These are phyloP conservation scores for Epiblema foenella DNA, from an alignment of 2,888 invertebrate genomes.

Conservation along the genomic window DNA sequence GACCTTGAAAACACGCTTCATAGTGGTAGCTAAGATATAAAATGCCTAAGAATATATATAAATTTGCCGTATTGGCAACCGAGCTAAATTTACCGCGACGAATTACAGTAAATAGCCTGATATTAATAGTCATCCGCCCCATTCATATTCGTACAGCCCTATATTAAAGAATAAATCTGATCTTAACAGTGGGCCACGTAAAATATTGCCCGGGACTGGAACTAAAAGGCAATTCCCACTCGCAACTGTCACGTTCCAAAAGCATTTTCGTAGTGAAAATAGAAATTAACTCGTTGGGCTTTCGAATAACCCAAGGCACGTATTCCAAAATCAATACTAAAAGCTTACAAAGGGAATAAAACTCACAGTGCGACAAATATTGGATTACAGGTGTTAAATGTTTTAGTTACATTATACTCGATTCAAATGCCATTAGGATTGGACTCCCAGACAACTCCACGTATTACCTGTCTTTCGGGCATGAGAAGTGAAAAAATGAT, in stretches of 20 bases:
- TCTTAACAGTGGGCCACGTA: conserved; percentile 36
- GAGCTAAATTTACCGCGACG: neutral
- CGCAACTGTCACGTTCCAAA: conserved; percentile 57
- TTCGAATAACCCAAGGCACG: conserved; percentile 57
- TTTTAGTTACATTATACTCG: neutral
- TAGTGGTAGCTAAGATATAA: too few species aligned
- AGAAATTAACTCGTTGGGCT: conserved; percentile 58
- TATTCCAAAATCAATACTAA: conserved; percentile 59
- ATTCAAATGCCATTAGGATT: too few species aligned
- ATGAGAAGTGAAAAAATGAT: too few species aligned
- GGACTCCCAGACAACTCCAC: too few species aligned
- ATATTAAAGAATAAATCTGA: conserved; percentile 32
- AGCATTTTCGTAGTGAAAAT: conserved; percentile 55
- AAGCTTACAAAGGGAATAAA: conserved; percentile 39
- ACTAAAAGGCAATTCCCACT: conserved; percentile 47
- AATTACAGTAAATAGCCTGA: neutral
- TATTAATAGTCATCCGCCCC: neutral
- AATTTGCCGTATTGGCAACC: neutral
- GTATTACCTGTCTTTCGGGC: too few species aligned
- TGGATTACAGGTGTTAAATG: neutral
- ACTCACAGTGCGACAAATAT: conserved; percentile 37
- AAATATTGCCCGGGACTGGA: conserved; percentile 39
- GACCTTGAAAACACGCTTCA: too few species aligned
- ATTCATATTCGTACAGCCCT: conserved; percentile 1
- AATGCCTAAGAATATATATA: too few species aligned